Evolutionary conservation across 2,888 invertebrate genomes (phyloP).

Genomic region (Volucella bombylans): DNA sequence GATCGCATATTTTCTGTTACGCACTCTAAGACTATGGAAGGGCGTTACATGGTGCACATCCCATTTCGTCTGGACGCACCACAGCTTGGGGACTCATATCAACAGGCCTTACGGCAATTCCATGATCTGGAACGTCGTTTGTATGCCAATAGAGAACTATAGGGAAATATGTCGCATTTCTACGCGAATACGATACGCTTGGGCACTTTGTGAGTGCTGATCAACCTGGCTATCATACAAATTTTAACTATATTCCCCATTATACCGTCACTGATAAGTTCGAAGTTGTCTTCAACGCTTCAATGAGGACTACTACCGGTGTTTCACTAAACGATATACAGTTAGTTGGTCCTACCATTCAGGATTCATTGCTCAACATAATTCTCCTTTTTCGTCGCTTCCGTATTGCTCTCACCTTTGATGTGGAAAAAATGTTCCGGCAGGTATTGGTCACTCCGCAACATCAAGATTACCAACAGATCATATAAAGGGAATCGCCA

Average conservation of each 20-base stretch:
- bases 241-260: not conserved
- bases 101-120: not conserved
- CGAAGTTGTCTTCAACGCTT: slow-evolving; percentile 13
- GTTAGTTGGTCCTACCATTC: not conserved
- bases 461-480: too few relatives aligned
- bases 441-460: too few relatives aligned
- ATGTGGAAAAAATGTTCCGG: too few relatives aligned
- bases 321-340: slow-evolving; percentile 43
- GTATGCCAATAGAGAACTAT: not conserved
- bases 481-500: too few relatives aligned
- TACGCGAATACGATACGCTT: too few relatives aligned
- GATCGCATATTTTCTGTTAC: slow-evolving; percentile 1
- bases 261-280: not conserved
- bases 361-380: slow-evolving; percentile 31
- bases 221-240: not conserved
- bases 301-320: slow-evolving; percentile 25
- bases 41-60: slow-evolving; percentile 2
- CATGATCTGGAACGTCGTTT: not conserved
- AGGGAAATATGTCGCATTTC: not conserved
- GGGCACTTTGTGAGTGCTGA: not conserved
- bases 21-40: slow-evolving; percentile 5
- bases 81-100: not conserved
- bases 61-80: too few relatives aligned
- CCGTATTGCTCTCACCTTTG: not conserved
- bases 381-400: slow-evolving; percentile 22